These are phyloP conservation scores for Phaedon cochleariae DNA, from an alignment of 2,888 invertebrate species.

Conservation along the genomic window DNA sequence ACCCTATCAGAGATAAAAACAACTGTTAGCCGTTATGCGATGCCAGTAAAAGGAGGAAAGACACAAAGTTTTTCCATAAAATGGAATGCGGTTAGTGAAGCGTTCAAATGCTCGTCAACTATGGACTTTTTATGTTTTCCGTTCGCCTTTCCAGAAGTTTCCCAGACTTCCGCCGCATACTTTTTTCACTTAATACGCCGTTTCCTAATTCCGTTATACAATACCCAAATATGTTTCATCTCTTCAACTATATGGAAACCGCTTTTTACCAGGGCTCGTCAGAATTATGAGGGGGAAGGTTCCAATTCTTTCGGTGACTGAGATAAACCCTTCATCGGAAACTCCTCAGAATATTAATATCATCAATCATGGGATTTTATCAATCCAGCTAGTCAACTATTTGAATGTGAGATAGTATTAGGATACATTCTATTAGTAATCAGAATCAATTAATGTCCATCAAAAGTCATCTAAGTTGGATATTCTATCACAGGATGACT, in stretches of 20 bases:
- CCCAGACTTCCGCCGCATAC: conserved; percentile 46
- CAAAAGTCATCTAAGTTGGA: too few species aligned
- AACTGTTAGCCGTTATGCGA: neutral
- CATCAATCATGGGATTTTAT: too few species aligned
- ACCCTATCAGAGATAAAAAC: neutral
- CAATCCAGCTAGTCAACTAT: too few species aligned
- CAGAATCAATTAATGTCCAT: too few species aligned
- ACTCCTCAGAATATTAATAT: too few species aligned
- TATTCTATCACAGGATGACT: too few species aligned
- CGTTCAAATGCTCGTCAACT: conserved; percentile 58
- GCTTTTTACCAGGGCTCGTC: neutral
- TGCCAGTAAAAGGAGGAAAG: conserved; percentile 30
- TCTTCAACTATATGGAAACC: conserved; percentile 7
- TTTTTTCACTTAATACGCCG: conserved; percentile 50
- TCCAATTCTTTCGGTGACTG: neutral
- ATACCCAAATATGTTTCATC: conserved; percentile 45
- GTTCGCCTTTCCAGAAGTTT: conserved; percentile 49
- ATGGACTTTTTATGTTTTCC: conserved; percentile 50
- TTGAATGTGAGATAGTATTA: too few species aligned
- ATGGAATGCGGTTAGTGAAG: conserved; percentile 56
- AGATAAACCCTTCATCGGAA: too few species aligned
- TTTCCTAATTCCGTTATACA: conserved; percentile 47
- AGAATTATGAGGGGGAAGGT: neutral
- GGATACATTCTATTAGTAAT: too few species aligned
- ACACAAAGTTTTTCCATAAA: conserved; percentile 54